These are phyloP conservation scores for Cercocebus atys DNA, from an alignment of 2,113 vertebrate genomes.

Conservation along the genomic window DNA sequence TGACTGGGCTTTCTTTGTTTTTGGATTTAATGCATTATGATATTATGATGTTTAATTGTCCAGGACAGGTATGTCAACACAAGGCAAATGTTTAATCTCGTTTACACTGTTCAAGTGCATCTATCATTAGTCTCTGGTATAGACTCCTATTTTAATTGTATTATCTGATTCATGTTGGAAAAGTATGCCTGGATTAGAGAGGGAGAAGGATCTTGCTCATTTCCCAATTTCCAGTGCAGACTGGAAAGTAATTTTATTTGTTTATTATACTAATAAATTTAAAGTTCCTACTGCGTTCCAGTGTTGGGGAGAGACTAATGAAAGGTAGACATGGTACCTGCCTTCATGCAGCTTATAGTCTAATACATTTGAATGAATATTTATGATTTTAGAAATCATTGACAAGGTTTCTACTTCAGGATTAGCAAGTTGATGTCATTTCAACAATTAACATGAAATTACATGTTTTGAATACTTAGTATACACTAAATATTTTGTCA, in stretches of 20 bases:
- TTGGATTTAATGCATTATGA: constrained; percentile 4
- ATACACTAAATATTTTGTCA: background rate
- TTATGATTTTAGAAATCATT: constrained; percentile 13
- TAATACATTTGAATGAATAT: background rate
- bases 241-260: constrained; percentile 15
- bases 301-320: background rate
- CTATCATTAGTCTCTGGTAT: background rate
- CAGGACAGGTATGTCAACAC: background rate
- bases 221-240: background rate
- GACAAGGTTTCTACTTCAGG: background rate
- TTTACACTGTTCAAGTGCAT: background rate
- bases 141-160: background rate
- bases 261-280: background rate
- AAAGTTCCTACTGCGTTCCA: background rate
- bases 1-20: background rate
- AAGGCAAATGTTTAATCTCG: constrained; percentile 24
- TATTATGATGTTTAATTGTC: background rate
- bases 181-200: background rate
- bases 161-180: background rate
- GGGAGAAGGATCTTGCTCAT: background rate
- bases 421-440: background rate
- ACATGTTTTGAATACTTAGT: background rate
- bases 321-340: background rate
- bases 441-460: constrained; percentile 17
- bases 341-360: background rate